Evolutionary conservation across 2,113 vertebrate species (phyloP).

Genomic region (Falco punctatus): DNA sequence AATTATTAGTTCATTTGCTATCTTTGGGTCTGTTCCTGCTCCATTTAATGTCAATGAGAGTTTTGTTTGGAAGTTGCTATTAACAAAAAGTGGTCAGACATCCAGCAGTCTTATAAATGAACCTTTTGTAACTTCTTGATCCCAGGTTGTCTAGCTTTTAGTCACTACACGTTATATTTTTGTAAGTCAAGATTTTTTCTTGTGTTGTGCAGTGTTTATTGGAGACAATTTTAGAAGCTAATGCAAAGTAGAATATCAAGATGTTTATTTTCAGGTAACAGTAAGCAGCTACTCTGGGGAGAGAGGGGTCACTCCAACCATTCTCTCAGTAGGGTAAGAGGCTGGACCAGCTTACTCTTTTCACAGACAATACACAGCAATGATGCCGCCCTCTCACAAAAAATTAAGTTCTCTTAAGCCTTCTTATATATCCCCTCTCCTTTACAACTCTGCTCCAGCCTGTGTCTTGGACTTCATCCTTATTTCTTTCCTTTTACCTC

Average conservation of each 20-base stretch:
- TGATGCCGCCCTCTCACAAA: background rate
- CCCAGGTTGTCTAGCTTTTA: conserved; percentile 38
- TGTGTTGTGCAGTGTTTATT: background rate
- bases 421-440: background rate
- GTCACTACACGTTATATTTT: conserved; percentile 3
- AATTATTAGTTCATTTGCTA: conserved; percentile 67
- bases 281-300: background rate
- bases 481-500: background rate
- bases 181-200: background rate
- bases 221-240: background rate
- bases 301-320: background rate
- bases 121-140: conserved; percentile 60
- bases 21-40: conserved; percentile 68
- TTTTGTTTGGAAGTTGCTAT: conserved; percentile 67
- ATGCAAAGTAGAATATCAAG: background rate
- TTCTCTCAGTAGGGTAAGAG: background rate
- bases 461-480: background rate
- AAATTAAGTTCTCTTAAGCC: background rate
- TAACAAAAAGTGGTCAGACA: conserved; percentile 62
- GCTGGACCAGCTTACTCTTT: background rate
- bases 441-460: background rate
- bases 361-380: background rate
- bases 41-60: conserved; percentile 64
- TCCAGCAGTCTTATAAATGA: conserved; percentile 66
- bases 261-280: conserved; percentile 9